Evolutionary conservation across 2,797 vertebrate species (phyloP).

Genomic region (Epinephelus awoara): DNA sequence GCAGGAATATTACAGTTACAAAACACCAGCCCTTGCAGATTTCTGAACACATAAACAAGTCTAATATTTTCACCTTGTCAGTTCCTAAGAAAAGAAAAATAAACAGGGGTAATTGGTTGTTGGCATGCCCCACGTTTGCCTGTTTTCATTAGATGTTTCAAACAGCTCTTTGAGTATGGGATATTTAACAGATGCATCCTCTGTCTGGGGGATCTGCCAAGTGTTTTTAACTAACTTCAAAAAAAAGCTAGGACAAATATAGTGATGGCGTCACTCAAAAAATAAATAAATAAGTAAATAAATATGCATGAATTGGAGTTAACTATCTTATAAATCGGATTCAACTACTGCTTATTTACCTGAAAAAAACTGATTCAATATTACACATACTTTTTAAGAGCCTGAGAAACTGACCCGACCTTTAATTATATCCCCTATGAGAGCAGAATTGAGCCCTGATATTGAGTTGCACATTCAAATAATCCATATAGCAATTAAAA

Average conservation of each 20-base stretch:
- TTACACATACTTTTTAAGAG: neutral
- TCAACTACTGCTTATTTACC: neutral
- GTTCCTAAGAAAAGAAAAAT: conserved; percentile 3
- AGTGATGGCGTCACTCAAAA: conserved; percentile 4
- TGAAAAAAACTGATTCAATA: neutral
- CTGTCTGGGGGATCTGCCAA: conserved; percentile 43
- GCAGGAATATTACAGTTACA: neutral
- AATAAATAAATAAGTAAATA: neutral
- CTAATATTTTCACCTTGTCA: conserved; percentile 11
- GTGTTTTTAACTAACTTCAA: conserved; percentile 17
- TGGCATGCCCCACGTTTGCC: conserved; percentile 1
- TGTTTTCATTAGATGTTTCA: conserved; percentile 15
- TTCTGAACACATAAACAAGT: conserved; percentile 24
- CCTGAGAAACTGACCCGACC: conserved; percentile 13
- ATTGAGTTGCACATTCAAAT: conserved; percentile 26
- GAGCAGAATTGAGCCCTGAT: conserved; percentile 23
- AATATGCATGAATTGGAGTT: no score
- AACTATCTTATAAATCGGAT: neutral
- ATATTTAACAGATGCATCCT: conserved; percentile 45
- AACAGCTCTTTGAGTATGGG: conserved; percentile 16
- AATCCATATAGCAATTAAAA: conserved; percentile 56
- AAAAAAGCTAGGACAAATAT: conserved; percentile 44
- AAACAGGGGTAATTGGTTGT: conserved; percentile 20
- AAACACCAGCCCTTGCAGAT: conserved; percentile 24
- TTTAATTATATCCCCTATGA: conserved; percentile 20